Percentiles rank a stretch among this genome's conserved stretches.
These are phyloP conservation scores for Lamellibrachia satsuma DNA, from an alignment of 2,888 invertebrate genomes.

Conservation along the genomic window DNA sequence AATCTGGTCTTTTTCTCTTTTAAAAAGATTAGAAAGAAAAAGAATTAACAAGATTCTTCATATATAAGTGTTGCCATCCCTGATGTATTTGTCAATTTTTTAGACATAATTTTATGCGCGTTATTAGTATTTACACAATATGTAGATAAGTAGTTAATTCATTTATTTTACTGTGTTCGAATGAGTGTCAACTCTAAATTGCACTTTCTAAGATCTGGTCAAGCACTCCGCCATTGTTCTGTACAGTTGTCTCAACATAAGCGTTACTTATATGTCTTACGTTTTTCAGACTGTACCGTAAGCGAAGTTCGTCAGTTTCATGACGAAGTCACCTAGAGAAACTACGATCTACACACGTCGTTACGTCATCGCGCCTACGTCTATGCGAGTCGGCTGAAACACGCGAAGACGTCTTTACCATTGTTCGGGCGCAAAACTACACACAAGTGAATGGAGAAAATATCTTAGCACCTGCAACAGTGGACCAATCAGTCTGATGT, in stretches of 20 bases:
- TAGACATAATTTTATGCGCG: too few relatives aligned
- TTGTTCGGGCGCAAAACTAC: neutral
- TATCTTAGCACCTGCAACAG: constrained; percentile 20
- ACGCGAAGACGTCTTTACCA: neutral
- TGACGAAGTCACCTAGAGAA: neutral
- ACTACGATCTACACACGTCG: neutral
- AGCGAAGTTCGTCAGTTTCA: neutral
- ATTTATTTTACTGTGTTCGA: too few relatives aligned
- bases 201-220: too few relatives aligned
- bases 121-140: too few relatives aligned
- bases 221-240: neutral
- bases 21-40: too few relatives aligned
- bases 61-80: too few relatives aligned
- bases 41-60: too few relatives aligned
- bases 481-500: constrained; percentile 18
- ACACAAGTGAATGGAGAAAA: neutral
- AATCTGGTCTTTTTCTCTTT: too few relatives aligned
- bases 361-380: neutral
- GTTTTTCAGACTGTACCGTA: neutral
- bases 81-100: too few relatives aligned
- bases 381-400: too few relatives aligned
- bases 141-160: too few relatives aligned
- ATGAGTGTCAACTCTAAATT: too few relatives aligned
- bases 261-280: neutral
- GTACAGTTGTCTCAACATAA: neutral